Evolutionary conservation across 2,113 vertebrate species (phyloP), one percentile per base, ranked within the genome.

Genomic region (Pavo muticus): DNA sequence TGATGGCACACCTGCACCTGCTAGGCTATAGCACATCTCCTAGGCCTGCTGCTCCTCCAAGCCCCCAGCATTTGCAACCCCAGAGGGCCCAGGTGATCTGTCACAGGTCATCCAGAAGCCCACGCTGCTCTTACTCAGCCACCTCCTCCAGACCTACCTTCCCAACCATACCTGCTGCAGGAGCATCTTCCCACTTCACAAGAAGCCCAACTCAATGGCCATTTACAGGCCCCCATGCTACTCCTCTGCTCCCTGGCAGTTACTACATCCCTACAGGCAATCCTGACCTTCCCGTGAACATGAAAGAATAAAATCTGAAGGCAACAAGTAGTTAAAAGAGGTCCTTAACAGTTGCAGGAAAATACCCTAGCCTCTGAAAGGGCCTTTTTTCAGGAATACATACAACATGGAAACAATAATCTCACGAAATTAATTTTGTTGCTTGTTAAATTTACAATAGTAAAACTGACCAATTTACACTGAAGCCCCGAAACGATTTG

Each of bases 401-500:
- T 11, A n/a, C 81, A 81, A 35, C 30, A 25, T 15, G 30, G 44
- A 11, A 59, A 29, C 39, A 37, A 23, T 3, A 48, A 65, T 39
- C 32, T 68, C 50, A 76, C 13, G 8, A 50, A 68, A 40, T 54
- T 59, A 87, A 87, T 69, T 72, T 17, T 44, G 52, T 54, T 44
- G n/a, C 68, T 80, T 80, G 60, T 74, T 78, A 64, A 44, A 59
- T 67, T 44, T 40, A 68, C 52, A 57, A n/a, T 20, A 72, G 57
- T 91, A 87, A 87, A 85, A 94, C 7, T 19, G 35, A 52, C 60
- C 5, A 3, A 61, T 95, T 63, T 69, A 54, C 13, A 14, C 67
- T 18, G 5, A 59, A 90, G 35, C 56, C 79, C 87, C 50, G 61
- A 63, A 76, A 95, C n/a, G 0, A 93, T 93, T 93, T 89, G 45